Base-by-base conservation (phyloP, 2,888 invertebrate genomes). In the Neoscelio sp. region DNA sequence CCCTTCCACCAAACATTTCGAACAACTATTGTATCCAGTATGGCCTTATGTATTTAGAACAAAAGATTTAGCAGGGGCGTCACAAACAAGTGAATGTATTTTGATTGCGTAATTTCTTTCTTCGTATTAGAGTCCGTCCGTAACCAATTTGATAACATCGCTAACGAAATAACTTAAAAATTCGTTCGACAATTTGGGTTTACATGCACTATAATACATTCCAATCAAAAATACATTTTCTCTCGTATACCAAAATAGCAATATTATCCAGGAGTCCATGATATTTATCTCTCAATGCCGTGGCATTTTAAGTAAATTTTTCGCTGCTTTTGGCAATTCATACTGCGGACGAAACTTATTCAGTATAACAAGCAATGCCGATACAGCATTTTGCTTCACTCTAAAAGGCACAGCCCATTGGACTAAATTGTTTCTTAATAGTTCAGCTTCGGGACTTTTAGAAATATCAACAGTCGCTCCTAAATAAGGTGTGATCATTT, bases 41-140 rank as follows among this genome's bases (percentile, higher is more conserved):
- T 71, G 70, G 18, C 60, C 33, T 71, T 42, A 30, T 8, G 56
- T 52, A 30, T 60, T 60, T 12, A 71, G 17, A 1, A 23, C 42
- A 26, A 20, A 71, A 7, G 70, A 50, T 28, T 60, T 71, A 0
- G 70, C 60, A 6, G 70, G 70, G 8, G 62, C 62, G 46, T 71
- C 48, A 20, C 70, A 68, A 17, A 68, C 5, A 0, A 52, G 18
- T 6, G 52, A n/a, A 52, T 30, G 18, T 7, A 52, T 52, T 30
- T 7, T 30, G 2, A 50, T 5, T 0, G 12, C 20, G 10, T 38
- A 35, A 1, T 54, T 54, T 10, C 12, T 35, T 7, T 8, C 35
- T 1, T 40, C 5, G 8, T 26, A 15, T 26, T 17, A 12, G n/a
- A 40, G 4, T n/a, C 56, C 56, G 26, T 56, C 12, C n/a, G n/a